Conservation (phyloP, 2,888 invertebrate species). For the Encarsia formosa region DNA sequence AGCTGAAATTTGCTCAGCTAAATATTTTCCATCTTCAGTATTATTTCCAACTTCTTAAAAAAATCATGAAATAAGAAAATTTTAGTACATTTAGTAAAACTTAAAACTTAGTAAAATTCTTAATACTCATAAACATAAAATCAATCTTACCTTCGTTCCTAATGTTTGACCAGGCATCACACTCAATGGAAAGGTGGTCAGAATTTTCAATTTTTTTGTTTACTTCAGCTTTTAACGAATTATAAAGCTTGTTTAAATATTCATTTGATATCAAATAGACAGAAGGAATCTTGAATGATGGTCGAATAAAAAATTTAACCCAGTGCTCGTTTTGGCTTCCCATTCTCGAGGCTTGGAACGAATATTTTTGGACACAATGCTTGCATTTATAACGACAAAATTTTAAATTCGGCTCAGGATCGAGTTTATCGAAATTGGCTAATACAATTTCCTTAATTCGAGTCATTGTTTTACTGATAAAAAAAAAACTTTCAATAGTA, state of each 20-base stretch:
- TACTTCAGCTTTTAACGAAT: constrained; percentile 8
- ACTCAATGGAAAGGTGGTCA: constrained; percentile 15
- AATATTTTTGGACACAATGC: neutral
- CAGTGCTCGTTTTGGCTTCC: constrained; percentile 7
- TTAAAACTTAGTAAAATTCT: no score
- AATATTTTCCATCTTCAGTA: constrained; percentile 27
- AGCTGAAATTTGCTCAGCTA: constrained; percentile 21
- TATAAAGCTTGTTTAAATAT: constrained; percentile 9
- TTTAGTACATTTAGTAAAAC: no score
- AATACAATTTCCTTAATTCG: neutral
- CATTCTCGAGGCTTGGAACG: neutral
- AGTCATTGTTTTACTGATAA: no score
- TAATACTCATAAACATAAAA: no score
- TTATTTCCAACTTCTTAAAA: constrained; percentile 24
- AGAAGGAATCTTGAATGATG: constrained; percentile 11
- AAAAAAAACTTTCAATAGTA: no score
- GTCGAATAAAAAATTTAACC: constrained; percentile 13
- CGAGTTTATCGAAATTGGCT: neutral
- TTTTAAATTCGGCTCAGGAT: neutral
- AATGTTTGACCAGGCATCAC: constrained; percentile 11
- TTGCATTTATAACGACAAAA: neutral
- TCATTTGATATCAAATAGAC: constrained; percentile 1
- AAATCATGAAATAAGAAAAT: no score
- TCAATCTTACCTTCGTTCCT: constrained; percentile 27
- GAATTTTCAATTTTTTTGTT: constrained; percentile 7